These are phyloP conservation scores for Cheumatopsyche charites DNA, from an alignment of 1,140 invertebrate species.

Conservation along the genomic window DNA sequence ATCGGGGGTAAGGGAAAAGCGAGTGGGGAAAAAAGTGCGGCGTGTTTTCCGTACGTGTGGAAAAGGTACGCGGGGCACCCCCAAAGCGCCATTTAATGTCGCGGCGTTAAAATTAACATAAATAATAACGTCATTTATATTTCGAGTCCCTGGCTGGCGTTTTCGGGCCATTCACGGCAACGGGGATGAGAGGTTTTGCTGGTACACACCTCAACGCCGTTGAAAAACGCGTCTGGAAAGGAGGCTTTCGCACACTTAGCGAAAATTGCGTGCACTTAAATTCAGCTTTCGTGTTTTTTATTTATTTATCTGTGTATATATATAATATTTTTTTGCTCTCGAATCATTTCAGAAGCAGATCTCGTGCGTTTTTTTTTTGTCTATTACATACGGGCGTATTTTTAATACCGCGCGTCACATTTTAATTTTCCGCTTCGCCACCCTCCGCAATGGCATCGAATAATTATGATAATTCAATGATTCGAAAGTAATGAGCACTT, in stretches of 20 bases:
- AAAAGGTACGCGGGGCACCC: constrained; percentile 46
- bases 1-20: background rate
- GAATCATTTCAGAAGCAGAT: constrained; percentile 18
- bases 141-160: constrained; percentile 21
- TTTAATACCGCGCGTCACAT: background rate
- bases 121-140: constrained; percentile 50
- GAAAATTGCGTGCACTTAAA: constrained; percentile 49
- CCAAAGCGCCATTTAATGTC: constrained; percentile 49
- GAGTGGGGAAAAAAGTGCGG: constrained; percentile 30
- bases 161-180: background rate
- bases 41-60: background rate
- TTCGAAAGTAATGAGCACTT: background rate
- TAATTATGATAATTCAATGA: constrained; percentile 12
- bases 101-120: constrained; percentile 49
- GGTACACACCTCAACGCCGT: background rate
- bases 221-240: constrained; percentile 9
- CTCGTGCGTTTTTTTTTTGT: constrained; percentile 23
- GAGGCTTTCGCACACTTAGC: constrained; percentile 42
- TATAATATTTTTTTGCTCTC: constrained; percentile 9
- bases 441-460: background rate
- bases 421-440: background rate
- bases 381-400: constrained; percentile 14
- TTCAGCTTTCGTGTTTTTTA: constrained; percentile 47
- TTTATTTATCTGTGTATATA: background rate
- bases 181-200: background rate